Evolutionary conservation across 1,140 invertebrate genomes (phyloP), one percentile per base, ranked within the genome.

Genomic region (Oscheius sp.): DNA sequence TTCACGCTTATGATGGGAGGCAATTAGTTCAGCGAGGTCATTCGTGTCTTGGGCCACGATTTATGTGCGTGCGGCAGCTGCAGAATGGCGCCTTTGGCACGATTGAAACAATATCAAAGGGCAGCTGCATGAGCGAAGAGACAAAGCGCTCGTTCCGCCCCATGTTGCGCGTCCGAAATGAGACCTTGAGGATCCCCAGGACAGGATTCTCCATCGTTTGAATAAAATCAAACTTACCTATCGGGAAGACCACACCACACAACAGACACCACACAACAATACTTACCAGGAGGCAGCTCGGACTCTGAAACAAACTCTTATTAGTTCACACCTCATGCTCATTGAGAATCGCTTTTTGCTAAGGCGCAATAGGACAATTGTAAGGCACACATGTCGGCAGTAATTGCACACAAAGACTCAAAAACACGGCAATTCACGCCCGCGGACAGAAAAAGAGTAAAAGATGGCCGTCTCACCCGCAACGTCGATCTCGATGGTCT

Each of bases 401-500:
- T n/a, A n/a, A n/a, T n/a, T n/a, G n/a, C n/a, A n/a, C n/a, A n/a
- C n/a, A n/a, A n/a, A n/a, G n/a, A n/a, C n/a, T n/a, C n/a, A n/a
- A n/a, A n/a, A n/a, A n/a, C n/a, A n/a, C n/a, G n/a, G n/a, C n/a
- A 52, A 52, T 23, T 42, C n/a, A 10, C 38, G 38, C 7, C 38
- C 38, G 38, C 7, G 38, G 7, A 42, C 38, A 42, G n/a, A n/a
- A 42, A 4, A 55, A 15, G 7, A 23, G 34, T 20, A 46, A 20
- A 31, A 28, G n/a, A n/a, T n/a, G n/a, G n/a, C n/a, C n/a, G n/a
- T n/a, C 68, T 70, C 45, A 71, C 69, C 69, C 23, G 29, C 42
- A 46, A 71, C 69, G 38, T 31, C 38, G 20, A 71, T 64, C 3
- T 71, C 62, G 23, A 71, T 64, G n/a, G 59, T 46, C 26, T 32